Evolutionary conservation across 2,113 vertebrate species (phyloP), one percentile per base, ranked within the genome.

Genomic region (Trematomus loennbergii): DNA sequence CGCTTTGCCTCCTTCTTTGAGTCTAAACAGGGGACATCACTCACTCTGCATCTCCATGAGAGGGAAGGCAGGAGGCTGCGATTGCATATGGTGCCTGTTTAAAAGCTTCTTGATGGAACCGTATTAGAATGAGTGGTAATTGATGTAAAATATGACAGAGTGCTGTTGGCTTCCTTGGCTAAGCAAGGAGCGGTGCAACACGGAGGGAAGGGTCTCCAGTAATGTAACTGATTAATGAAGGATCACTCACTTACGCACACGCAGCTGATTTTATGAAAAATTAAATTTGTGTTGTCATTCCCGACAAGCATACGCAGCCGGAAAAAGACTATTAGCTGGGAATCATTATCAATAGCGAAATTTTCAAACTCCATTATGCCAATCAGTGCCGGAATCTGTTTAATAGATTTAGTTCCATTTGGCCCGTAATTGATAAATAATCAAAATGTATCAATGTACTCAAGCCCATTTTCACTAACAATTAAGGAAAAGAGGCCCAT

Each of bases 401-500:
- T 96, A 97, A 97, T 97, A 97, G 96, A 97, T 98, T 98, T 98
- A 97, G 96, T 97, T 98, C 82, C 96, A 99, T 98, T 99, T 98
- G 96, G 95, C 94, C 94, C 89, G 95, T 98, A 99, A 99, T 98
- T 98, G 97, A 99, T 98, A 98, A 98, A 98, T 99, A 99, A 98
- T 99, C 97, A 97, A 97, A 98, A 99, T 98, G 96, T 97, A 99
- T 99, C 97, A 98, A 98, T 98, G 96, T 97, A 96, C 96, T 97
- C 96, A 95, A 94, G 96, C 96, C 97, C 95, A 96, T 98, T 99
- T 94, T 99, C 97, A 97, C 97, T 98, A 98, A 97, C 97, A 99
- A 98, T 99, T 96, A 98, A 98, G 97, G 94, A 96, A 97, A 99
- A 98, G 96, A 97, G 96, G 96, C 96, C 96, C 96, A 98, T 98